phyloP scores from a whole-genome alignment of 2,113 vertebrate species.

The Urocolius indicus region DNA sequence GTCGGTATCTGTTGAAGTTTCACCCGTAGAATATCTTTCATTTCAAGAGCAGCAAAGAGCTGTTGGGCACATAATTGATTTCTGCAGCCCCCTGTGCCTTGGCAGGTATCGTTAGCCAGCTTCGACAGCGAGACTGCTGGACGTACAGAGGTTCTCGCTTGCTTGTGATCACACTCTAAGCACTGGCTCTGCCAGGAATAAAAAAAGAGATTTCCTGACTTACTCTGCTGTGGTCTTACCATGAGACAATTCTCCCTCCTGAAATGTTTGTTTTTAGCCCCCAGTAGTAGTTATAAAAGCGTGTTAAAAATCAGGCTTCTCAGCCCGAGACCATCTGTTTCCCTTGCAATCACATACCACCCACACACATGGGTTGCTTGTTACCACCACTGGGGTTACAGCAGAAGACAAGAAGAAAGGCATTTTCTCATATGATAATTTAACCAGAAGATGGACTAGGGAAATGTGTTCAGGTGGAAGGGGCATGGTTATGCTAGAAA shows the following conservation, averaged over 20 bases:
- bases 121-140: fast-evolving
- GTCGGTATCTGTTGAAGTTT: fast-evolving
- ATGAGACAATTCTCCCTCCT: neutral
- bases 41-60: neutral
- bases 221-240: neutral
- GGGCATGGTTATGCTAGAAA: neutral
- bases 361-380: neutral
- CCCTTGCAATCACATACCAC: neutral
- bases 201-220: neutral
- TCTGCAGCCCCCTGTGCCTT: neutral
- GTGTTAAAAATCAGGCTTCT: conserved; percentile 11
- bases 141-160: fast-evolving
- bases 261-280: conserved; percentile 26
- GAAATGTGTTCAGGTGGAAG: neutral
- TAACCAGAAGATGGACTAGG: neutral
- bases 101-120: neutral
- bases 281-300: neutral
- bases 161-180: neutral
- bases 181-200: neutral
- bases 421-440: neutral
- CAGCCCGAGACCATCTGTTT: conserved; percentile 30
- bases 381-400: neutral
- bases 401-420: neutral
- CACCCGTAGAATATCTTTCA: neutral
- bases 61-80: neutral